Evolutionary conservation across 1,140 invertebrate genomes (phyloP), one percentile per base, ranked within the genome.

Genomic region (Eupeodes corollae): DNA sequence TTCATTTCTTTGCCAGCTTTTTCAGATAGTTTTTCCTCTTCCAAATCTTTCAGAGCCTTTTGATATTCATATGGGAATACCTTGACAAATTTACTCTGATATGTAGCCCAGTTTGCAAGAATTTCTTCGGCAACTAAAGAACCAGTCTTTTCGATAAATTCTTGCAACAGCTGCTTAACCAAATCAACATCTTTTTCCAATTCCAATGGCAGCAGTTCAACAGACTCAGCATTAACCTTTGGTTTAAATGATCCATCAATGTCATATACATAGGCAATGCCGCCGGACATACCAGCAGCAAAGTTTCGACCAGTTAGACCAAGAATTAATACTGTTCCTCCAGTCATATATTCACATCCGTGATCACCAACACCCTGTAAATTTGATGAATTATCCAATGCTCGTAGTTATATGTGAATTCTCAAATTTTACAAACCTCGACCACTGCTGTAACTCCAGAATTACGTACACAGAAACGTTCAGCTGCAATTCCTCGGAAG

Each of bases 271-370:
- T 92, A 99, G 1, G 96, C 96, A 52, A 98, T 87, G 52, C 96
- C 96, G 50, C 94, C 92, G 56, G 63, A 93, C 93, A 98, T 98
- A 56, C 95, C 96, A 47, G 96, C 96, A 34, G 93, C 95, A 74
- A 99, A 99, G 75, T 99, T 99, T 47, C 92, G 75, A 46, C 94
- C 94, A 12, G 91, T 95, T n/a, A 85, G 73, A 6, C 94, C 94
- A 11, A 99, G 75, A 63, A 99, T 88, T 8, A 99, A 73, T 48
- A 87, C 87, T 50, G 77, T 74, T 50, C 94, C 94, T 21, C 92
- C 95, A 35, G 96, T 99, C 96, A 99, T 99, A 67, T 99, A 99
- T 73, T 99, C 96, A 76, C 96, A 99, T 26, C 93, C 95, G 71
- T 99, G 95, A 75, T 99, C 96, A 42, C 96, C 96, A 45, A 95